Percentiles rank a stretch among this genome's conserved stretches.
phyloP scores from a whole-genome alignment of 2,797 vertebrate genomes.

The Somateria mollissima region DNA sequence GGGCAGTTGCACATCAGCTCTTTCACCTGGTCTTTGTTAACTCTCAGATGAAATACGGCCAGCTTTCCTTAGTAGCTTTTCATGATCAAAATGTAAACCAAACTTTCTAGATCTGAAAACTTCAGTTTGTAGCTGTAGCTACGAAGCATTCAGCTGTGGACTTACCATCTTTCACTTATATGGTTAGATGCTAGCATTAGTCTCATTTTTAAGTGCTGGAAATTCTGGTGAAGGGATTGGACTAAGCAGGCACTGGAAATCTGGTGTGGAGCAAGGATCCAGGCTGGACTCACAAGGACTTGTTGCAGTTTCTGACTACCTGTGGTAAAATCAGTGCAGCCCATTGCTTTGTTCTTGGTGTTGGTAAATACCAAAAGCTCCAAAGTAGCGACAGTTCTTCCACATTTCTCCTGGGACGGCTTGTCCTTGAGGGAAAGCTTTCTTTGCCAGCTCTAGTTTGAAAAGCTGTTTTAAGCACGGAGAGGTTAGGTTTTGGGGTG shows the following conservation, averaged over 20 bases:
- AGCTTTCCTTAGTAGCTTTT: not conserved
- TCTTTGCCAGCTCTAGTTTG: not conserved
- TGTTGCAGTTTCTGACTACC: not conserved
- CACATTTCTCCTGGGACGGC: not conserved
- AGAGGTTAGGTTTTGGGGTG: not conserved
- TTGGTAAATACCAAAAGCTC: not conserved
- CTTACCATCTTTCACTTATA: not conserved
- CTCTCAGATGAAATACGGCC: not conserved
- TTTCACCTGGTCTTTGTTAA: not conserved
- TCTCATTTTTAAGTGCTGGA: not conserved
- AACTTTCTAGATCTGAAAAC: not conserved
- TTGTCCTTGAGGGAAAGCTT: not conserved
- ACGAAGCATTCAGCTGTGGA: not conserved
- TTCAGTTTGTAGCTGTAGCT: not conserved
- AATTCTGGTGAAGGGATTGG: not conserved
- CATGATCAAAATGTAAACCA: not conserved
- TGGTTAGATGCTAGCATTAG: not conserved
- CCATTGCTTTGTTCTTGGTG: not conserved
- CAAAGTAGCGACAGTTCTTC: not conserved
- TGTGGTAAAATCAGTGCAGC: not conserved
- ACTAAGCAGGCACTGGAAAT: not conserved
- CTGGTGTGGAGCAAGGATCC: not conserved
- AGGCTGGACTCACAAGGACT: not conserved
- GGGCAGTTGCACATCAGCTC: not conserved
- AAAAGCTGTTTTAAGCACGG: not conserved